These are phyloP conservation scores for Apodemus agrarius DNA, from an alignment of 2,797 vertebrate genomes.

Conservation along the genomic window DNA sequence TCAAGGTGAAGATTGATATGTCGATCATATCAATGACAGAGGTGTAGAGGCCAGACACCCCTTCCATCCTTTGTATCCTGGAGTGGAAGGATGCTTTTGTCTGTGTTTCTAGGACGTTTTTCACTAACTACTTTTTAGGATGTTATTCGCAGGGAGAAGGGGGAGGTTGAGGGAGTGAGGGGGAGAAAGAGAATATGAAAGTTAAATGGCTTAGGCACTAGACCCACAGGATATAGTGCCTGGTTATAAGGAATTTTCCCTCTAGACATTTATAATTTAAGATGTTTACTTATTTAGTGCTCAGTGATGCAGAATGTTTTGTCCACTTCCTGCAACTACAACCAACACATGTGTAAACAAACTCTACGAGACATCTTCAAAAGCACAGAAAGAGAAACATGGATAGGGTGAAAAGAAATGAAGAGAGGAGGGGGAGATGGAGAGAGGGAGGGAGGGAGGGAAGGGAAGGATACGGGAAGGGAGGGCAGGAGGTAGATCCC, in stretches of 20 bases:
- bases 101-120: neutral
- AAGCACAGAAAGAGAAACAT: neutral
- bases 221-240: neutral
- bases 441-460: rapidly evolving
- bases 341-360: neutral
- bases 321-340: neutral
- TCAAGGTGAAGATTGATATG: neutral
- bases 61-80: neutral
- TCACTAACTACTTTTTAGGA: neutral
- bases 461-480: rapidly evolving
- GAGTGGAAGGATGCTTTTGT: neutral
- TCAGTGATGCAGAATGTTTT: neutral
- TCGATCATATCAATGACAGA: neutral
- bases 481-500: neutral
- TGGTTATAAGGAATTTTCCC: neutral
- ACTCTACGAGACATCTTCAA: neutral
- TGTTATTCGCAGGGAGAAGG: neutral
- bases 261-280: neutral
- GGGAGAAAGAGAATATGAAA: too few relatives aligned
- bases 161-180: too few relatives aligned
- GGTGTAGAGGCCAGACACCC: neutral
- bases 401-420: neutral
- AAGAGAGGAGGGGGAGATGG: neutral
- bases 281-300: neutral
- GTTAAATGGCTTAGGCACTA: neutral